Conservation (phyloP, 1,140 invertebrate genomes). For the Conus ventricosus region DNA sequence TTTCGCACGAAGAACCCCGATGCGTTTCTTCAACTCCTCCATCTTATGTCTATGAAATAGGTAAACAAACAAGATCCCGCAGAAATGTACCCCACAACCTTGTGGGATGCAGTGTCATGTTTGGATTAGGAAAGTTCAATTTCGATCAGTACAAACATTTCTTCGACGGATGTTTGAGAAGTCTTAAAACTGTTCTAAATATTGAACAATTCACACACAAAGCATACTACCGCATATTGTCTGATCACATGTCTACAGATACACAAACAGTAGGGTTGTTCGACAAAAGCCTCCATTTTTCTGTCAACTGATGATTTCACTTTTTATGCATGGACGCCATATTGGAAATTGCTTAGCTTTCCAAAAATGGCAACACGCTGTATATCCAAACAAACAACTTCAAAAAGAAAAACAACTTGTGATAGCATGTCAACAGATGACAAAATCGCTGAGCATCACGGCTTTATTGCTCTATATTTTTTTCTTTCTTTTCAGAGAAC, state of each 20-base stretch:
- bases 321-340: background rate
- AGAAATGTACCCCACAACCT: slow-evolving; percentile 2
- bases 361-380: background rate
- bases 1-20: slow-evolving; percentile 66
- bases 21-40: slow-evolving; percentile 71
- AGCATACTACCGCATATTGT: background rate
- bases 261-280: background rate
- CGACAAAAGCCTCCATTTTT: background rate
- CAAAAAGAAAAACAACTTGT: background rate
- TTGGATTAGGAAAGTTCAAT: background rate
- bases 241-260: background rate
- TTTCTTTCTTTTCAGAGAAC: background rate
- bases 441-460: background rate
- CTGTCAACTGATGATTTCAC: background rate
- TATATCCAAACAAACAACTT: background rate
- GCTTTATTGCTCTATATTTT: background rate
- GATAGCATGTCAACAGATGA: background rate
- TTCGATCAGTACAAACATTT: background rate
- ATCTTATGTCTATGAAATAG: slow-evolving; percentile 46
- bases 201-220: background rate
- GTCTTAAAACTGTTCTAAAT: background rate
- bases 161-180: background rate
- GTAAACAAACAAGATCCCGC: background rate
- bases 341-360: slow-evolving; percentile 7
- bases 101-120: no score